Conservation (phyloP, 2,888 invertebrate genomes). For the Sesamia inferens region DNA sequence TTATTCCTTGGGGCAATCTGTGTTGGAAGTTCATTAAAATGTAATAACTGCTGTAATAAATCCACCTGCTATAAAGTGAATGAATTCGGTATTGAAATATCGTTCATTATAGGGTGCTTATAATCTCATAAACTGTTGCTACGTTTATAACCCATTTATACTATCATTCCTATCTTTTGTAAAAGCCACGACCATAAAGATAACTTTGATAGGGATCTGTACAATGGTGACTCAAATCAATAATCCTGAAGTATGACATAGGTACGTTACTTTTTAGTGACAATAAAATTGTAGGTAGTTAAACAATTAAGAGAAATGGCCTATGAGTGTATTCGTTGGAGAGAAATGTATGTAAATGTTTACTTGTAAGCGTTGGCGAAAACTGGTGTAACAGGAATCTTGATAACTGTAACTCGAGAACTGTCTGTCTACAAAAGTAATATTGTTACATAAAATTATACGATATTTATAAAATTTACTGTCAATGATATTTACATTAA, state of each 20-base stretch:
- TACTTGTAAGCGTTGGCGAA: neutral
- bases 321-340: neutral
- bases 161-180: conserved; percentile 21
- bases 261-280: conserved; percentile 25
- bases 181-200: conserved; percentile 40
- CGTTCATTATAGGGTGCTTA: conserved; percentile 15
- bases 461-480: conserved; percentile 8
- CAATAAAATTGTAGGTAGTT: neutral
- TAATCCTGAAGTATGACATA: conserved; percentile 2
- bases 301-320: conserved; percentile 20
- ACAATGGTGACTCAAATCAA: conserved; percentile 7
- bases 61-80: conserved; percentile 6
- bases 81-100: conserved; percentile 18
- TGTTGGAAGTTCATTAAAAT: neutral
- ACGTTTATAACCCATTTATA: conserved; percentile 17
- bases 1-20: conserved; percentile 20
- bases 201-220: conserved; percentile 21
- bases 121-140: conserved; percentile 20
- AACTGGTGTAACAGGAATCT: conserved; percentile 4
- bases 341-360: conserved; percentile 3
- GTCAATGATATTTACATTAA: neutral
- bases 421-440: neutral
- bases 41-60: conserved; percentile 3
- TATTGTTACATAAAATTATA: neutral
- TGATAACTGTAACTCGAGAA: neutral